Percentiles rank a stretch among this genome's conserved stretches.
Evolutionary conservation across 2,113 vertebrate species (phyloP).

Genomic region (Strix aluco): DNA sequence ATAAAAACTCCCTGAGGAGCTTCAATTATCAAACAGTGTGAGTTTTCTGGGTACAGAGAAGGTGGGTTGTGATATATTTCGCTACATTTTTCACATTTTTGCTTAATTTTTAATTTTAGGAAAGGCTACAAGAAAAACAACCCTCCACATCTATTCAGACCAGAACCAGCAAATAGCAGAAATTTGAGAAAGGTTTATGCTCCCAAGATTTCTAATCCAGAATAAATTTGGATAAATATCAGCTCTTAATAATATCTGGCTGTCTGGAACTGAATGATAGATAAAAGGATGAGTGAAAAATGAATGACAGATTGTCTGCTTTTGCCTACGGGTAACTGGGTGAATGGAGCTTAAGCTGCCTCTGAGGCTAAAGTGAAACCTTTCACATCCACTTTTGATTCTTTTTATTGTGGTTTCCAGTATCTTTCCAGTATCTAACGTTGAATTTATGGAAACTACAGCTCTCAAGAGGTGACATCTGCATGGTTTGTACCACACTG

Average conservation of each 20-base stretch:
- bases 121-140: background rate
- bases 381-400: background rate
- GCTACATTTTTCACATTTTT: background rate
- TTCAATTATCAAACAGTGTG: background rate
- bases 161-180: background rate
- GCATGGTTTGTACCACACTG: background rate
- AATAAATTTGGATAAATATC: background rate
- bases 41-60: background rate
- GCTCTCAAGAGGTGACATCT: background rate
- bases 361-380: background rate
- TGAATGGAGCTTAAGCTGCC: background rate
- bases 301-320: background rate
- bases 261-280: background rate
- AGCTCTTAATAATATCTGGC: background rate
- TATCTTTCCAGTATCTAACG: background rate
- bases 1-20: rapidly evolving
- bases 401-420: background rate
- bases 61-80: background rate
- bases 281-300: background rate
- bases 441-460: rapidly evolving
- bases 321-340: background rate
- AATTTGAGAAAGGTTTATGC: background rate
- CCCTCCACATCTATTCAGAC: background rate
- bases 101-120: background rate
- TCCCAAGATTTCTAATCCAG: background rate